Conservation (phyloP, 1,140 invertebrate genomes). For the Drosophila tsacasi region DNA sequence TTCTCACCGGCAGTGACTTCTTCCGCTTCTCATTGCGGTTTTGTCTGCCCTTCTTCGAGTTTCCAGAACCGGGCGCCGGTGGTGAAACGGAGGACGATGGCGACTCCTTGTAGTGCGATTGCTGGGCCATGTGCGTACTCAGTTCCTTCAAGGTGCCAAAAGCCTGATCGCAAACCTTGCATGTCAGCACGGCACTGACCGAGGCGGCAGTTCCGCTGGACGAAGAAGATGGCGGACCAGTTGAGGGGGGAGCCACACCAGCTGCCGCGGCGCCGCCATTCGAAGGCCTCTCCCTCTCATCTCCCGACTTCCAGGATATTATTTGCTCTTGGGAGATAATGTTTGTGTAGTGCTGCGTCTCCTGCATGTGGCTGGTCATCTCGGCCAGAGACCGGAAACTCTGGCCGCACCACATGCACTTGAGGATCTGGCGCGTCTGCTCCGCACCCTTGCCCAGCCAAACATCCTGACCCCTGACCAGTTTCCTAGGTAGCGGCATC, state of each 20-base stretch:
- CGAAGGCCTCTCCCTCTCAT: constrained; percentile 86
- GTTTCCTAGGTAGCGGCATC: constrained; percentile 96
- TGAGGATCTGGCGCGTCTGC: constrained; percentile 98
- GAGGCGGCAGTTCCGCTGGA: constrained; percentile 87
- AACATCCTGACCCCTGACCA: constrained; percentile 98
- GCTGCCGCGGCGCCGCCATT: constrained; percentile 12
- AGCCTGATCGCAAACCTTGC: constrained; percentile 98
- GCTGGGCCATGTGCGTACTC: constrained; percentile 99
- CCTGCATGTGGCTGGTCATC: constrained; percentile 99
- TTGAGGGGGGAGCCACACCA: constrained; percentile 8
- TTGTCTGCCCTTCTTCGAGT: constrained; percentile 92
- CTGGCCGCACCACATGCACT: constrained; percentile 99
- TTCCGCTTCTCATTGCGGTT: constrained; percentile 94
- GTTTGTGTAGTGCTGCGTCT: constrained; percentile 99
- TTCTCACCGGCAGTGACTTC: constrained; percentile 96
- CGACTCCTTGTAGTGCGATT: constrained; percentile 97
- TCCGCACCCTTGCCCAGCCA: constrained; percentile 99
- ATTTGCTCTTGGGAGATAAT: constrained; percentile 98
- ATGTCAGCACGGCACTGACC: constrained; percentile 93
- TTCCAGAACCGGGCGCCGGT: constrained; percentile 70
- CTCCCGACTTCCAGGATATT: constrained; percentile 97
- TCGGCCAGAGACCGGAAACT: constrained; percentile 98
- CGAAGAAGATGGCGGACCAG: constrained; percentile 10
- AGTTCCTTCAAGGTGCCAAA: constrained; percentile 97
- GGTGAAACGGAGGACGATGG: constrained; percentile 86